Conservation (phyloP, 1,140 invertebrate species). For the Drosophila melanica region DNA sequence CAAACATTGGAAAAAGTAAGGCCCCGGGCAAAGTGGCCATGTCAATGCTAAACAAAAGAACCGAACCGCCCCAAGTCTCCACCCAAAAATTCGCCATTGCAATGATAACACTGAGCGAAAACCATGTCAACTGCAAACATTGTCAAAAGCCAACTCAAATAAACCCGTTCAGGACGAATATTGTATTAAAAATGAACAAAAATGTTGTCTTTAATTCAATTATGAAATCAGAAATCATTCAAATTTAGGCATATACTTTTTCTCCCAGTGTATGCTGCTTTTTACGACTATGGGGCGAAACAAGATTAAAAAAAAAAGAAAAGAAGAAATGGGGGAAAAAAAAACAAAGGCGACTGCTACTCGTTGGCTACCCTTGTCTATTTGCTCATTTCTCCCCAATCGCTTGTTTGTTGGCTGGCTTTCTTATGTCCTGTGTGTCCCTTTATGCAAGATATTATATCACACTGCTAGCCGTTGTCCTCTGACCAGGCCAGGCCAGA, state of each 20-base stretch:
- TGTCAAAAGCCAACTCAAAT: too few relatives aligned
- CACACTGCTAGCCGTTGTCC: slow-evolving; percentile 72
- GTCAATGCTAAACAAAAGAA: slow-evolving; percentile 82
- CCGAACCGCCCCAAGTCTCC: slow-evolving; percentile 33
- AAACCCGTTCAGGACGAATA: too few relatives aligned
- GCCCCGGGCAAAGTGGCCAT: slow-evolving; percentile 80
- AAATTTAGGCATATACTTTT: too few relatives aligned
- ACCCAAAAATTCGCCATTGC: slow-evolving; percentile 34
- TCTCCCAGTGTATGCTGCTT: too few relatives aligned
- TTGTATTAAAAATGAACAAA: too few relatives aligned
- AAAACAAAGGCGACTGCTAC: slow-evolving; percentile 14
- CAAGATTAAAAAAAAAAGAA: slow-evolving; percentile 6
- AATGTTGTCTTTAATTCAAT: too few relatives aligned
- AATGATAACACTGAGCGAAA: slow-evolving; percentile 45
- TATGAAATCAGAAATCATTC: too few relatives aligned
- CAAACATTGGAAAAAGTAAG: slow-evolving; percentile 73
- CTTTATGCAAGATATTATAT: slow-evolving; percentile 81
- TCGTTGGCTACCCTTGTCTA: slow-evolving; percentile 44
- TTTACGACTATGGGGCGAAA: neutral
- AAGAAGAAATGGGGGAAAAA: too few relatives aligned
- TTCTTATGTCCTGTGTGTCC: slow-evolving; percentile 77
- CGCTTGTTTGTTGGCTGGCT: slow-evolving; percentile 78
- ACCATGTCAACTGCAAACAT: too few relatives aligned
- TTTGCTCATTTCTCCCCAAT: slow-evolving; percentile 65
- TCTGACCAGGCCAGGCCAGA: slow-evolving; percentile 24